phyloP scores from a whole-genome alignment of 1,140 invertebrate species.

The Eupeodes corollae region DNA sequence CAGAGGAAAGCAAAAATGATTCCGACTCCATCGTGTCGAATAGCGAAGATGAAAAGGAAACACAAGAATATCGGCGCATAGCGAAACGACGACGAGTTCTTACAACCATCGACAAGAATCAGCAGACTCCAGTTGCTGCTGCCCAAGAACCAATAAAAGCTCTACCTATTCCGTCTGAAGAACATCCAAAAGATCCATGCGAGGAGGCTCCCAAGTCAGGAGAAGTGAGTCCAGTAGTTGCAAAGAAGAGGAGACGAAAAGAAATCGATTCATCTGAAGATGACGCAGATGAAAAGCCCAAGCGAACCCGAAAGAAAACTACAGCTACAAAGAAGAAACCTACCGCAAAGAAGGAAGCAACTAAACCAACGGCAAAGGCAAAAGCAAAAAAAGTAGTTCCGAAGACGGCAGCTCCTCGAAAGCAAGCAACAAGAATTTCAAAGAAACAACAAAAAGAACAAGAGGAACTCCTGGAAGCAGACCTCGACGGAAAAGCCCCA shows the following conservation, averaged over 20 bases:
- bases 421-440: too few relatives aligned
- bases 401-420: too few relatives aligned
- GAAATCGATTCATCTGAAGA: conserved; percentile 21
- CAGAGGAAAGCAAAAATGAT: conserved; percentile 12
- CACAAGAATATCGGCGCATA: conserved; percentile 21
- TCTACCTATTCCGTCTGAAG: too few relatives aligned
- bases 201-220: too few relatives aligned
- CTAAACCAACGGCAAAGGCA: conserved; percentile 2
- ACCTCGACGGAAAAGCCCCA: conserved; percentile 10
- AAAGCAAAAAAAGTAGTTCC: neutral
- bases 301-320: conserved; percentile 13
- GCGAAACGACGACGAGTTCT: conserved; percentile 22
- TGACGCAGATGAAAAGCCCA: conserved; percentile 9
- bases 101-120: conserved; percentile 1
- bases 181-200: too few relatives aligned
- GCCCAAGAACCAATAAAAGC: neutral
- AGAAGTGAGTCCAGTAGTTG: too few relatives aligned
- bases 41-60: conserved; percentile 25
- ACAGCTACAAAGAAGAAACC: conserved; percentile 7
- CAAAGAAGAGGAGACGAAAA: too few relatives aligned
- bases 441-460: neutral
- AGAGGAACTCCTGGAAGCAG: conserved; percentile 7
- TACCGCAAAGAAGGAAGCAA: neutral
- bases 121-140: neutral
- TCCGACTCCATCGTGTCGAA: conserved; percentile 32